Evolutionary conservation across 2,113 vertebrate species (phyloP).

Genomic region (Chauna torquata): DNA sequence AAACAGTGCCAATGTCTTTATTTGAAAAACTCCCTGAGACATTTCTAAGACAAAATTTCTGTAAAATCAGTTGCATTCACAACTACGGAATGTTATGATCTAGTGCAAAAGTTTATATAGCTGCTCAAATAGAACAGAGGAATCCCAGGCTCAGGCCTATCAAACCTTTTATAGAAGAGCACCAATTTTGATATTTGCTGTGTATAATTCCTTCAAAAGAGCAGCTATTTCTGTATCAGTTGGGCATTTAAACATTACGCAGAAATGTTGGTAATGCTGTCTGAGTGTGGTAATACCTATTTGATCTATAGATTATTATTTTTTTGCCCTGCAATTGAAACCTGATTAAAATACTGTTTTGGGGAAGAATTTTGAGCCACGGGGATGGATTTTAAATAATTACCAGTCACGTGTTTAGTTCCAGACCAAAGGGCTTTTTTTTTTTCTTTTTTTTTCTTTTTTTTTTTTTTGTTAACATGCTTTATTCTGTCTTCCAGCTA

Average conservation of each 20-base stretch:
- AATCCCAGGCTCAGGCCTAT: slow-evolving; percentile 32
- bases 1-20: slow-evolving; percentile 16
- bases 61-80: slow-evolving; percentile 56
- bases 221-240: neutral
- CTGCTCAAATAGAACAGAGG: slow-evolving; percentile 42
- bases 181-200: neutral
- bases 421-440: neutral
- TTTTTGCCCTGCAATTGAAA: neutral
- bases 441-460: neutral
- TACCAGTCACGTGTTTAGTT: neutral
- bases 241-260: neutral
- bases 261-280: neutral
- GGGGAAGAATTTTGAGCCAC: neutral
- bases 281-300: neutral
- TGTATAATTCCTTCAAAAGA: neutral
- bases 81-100: slow-evolving; percentile 62
- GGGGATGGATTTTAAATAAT: slow-evolving; percentile 24
- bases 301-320: neutral
- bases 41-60: slow-evolving; percentile 59
- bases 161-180: slow-evolving; percentile 3
- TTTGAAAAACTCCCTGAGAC: slow-evolving; percentile 45
- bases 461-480: neutral
- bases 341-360: neutral
- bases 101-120: slow-evolving; percentile 59
- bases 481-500: slow-evolving; percentile 36